Base-by-base conservation (phyloP, 2,797 vertebrate genomes). In the Euphonia xanthogaster region DNA sequence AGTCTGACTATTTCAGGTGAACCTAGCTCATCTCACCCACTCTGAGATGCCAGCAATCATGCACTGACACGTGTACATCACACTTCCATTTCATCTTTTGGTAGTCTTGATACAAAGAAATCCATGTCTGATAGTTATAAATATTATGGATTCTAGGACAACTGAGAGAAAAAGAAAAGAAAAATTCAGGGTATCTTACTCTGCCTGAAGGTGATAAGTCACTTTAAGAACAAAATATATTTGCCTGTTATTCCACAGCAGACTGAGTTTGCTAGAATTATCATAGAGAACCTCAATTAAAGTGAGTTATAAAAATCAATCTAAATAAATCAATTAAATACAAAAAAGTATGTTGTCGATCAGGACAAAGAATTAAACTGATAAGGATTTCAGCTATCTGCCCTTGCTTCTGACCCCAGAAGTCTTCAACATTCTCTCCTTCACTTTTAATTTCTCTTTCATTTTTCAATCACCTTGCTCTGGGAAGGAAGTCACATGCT, bases 391-490 rank as follows among this genome's bases (percentile, higher is more conserved):
- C 63, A 77, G 62, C 33, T 70, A 24, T 55, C 50, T 76, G 61
- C 62, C 60, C 31, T 79, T 82, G 74, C 37, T 74, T 74, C 72
- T 92, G 78, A 91, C 31, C 50, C 30, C 25, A 88, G 22, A 73
- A 68, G 13, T 57, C 67, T 91, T 86, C 53, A 73, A 67, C 89
- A 76, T 48, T 66, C 28, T 70, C 25, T 74, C 33, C n/a, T 24
- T 90, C 67, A 25, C 23, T 77, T 92, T 74, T 80, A 79, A 94
- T 95, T 95, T 90, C 39, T 68, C 71, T 62, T 87, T 40, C 47
- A 33, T 77, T 89, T 90, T 73, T 90, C 78, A 76, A 3, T 47
- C 20, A 37, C 28, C 35, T 86, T n/a, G 18, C 31, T 71, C 24
- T 35, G 55, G 63, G 67, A 78, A 79, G 51, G 47, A 50, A 66